Percentiles rank a stretch among this genome's conserved stretches.
Conservation (phyloP, 92 coral and sea anemone genomes). For the Pocillopora grandis region DNA sequence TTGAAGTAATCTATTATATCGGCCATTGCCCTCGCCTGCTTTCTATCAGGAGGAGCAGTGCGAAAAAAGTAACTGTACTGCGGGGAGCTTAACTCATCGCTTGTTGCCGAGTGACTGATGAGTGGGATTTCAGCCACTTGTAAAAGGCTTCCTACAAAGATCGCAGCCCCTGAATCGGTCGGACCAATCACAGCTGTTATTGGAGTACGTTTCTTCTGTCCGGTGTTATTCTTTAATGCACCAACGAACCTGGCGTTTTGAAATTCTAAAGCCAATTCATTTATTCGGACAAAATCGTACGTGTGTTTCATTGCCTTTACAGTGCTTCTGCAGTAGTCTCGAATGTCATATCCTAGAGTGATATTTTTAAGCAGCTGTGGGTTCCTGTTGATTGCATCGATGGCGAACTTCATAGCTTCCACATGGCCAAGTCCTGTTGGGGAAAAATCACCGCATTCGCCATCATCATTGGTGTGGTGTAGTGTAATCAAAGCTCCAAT, state of each 20-base stretch:
- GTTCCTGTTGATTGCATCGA: constrained; percentile 59
- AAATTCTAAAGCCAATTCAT: constrained; percentile 22
- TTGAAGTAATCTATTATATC: constrained; percentile 6
- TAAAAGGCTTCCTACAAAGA: constrained; percentile 68
- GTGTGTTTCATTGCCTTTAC: constrained; percentile 63
- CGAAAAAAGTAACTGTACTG: constrained; percentile 38
- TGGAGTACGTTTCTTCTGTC: constrained; percentile 29
- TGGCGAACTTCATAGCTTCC: constrained; percentile 68
- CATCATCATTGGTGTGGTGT: constrained; percentile 49
- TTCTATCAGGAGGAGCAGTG: constrained; percentile 9
- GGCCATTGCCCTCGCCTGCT: constrained; percentile 17
- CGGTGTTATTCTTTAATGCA: not conserved
- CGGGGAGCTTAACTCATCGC: constrained; percentile 73
- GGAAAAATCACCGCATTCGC: constrained; percentile 63
- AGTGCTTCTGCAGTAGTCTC: constrained; percentile 69
- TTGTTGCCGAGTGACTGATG: constrained; percentile 75
- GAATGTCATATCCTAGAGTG: not conserved
- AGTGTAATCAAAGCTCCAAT: constrained; percentile 61
- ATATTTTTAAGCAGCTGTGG: constrained; percentile 51
- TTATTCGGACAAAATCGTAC: constrained; percentile 58
- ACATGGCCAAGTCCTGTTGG: constrained; percentile 74
- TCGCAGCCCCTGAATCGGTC: constrained; percentile 70
- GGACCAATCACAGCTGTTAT: constrained; percentile 25
- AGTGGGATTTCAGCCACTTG: constrained; percentile 72
- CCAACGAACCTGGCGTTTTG: not conserved